phyloP scores from a whole-genome alignment of 2,113 vertebrate genomes.

The Tragelaphus buxtoni region DNA sequence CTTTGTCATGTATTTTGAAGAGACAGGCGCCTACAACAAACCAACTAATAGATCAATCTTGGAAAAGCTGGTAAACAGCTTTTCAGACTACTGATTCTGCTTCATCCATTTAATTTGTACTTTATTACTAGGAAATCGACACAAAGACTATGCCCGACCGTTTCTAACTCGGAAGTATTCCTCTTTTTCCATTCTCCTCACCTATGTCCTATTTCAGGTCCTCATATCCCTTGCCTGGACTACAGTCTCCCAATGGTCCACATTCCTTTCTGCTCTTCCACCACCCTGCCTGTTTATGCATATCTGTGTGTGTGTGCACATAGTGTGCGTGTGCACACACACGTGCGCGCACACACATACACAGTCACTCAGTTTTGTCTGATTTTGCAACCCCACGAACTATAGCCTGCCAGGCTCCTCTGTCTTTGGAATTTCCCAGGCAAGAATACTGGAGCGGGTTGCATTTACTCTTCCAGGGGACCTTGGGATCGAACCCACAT shows the following conservation, averaged over 20 bases:
- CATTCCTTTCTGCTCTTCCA: not conserved
- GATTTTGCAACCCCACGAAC: not conserved
- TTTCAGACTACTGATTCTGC: not conserved
- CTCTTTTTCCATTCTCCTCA: not conserved
- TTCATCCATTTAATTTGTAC: not conserved
- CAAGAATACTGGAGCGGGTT: not conserved
- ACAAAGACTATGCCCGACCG: not conserved
- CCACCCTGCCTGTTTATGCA: not conserved
- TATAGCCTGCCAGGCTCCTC: not conserved
- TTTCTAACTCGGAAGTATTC: not conserved
- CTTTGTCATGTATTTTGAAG: not conserved
- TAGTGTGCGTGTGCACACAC: too few relatives aligned
- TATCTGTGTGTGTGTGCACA: too few relatives aligned
- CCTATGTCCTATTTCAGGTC: not conserved
- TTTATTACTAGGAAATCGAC: not conserved
- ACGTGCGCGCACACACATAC: too few relatives aligned
- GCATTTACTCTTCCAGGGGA: not conserved
- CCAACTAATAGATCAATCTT: not conserved
- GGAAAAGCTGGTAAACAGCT: not conserved
- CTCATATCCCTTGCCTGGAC: not conserved
- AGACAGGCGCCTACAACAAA: not conserved
- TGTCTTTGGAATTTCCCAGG: not conserved
- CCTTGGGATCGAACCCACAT: not conserved
- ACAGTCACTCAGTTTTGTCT: not conserved
- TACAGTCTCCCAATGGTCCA: fast-evolving